Percentiles rank a stretch among this genome's conserved stretches.
Conservation (phyloP, 2,888 invertebrate genomes). For the Copidosoma aretas region DNA sequence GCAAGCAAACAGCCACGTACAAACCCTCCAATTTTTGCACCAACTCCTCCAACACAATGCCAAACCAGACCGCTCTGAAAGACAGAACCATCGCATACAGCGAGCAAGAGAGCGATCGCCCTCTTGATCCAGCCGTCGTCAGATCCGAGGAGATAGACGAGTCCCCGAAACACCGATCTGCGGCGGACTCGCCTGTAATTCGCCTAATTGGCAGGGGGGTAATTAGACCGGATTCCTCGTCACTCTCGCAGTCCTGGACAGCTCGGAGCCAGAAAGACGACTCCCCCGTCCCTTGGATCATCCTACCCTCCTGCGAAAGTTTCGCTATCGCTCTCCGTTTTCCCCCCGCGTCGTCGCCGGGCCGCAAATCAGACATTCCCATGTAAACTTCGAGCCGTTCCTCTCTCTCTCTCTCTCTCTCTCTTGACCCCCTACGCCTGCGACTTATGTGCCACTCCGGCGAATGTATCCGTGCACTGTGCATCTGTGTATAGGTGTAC, state of each 20-base stretch:
- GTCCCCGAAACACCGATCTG: slow-evolving; percentile 5
- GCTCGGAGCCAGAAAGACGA: slow-evolving; percentile 25
- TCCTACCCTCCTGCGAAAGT: no score
- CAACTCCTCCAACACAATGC: no score
- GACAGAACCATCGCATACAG: background rate
- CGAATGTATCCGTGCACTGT: background rate
- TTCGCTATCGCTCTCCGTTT: no score
- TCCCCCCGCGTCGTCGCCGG: slow-evolving; percentile 13
- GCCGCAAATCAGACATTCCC: slow-evolving; percentile 56
- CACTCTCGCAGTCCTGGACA: slow-evolving; percentile 44
- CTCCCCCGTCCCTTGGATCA: background rate
- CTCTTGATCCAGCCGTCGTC: background rate
- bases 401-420: no score
- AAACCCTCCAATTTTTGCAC: no score
- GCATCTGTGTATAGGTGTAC: slow-evolving; percentile 10
- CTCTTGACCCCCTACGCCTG: slow-evolving; percentile 31
- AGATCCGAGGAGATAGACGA: no score
- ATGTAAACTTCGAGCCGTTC: slow-evolving; percentile 54
- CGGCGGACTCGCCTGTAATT: slow-evolving; percentile 37
- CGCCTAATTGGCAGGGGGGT: slow-evolving; percentile 51
- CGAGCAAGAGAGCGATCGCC: background rate
- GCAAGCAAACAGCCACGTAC: no score
- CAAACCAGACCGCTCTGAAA: no score
- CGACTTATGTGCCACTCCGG: slow-evolving; percentile 38
- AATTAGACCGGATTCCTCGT: slow-evolving; percentile 53